Conservation (phyloP, 2,797 vertebrate genomes). For the Anniella stebbinsi region DNA sequence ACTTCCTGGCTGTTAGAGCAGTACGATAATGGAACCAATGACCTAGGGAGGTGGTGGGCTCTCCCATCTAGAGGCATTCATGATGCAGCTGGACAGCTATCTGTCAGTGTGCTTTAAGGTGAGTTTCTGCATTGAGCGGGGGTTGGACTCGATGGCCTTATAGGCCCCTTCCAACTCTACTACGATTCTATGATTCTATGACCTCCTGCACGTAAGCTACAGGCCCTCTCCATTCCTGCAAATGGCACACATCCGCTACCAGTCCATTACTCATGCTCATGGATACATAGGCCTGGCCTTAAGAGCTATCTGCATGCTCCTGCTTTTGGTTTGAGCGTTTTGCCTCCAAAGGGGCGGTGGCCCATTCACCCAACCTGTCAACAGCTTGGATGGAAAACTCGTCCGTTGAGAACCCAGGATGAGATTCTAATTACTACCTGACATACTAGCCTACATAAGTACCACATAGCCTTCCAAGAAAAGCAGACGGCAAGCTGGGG, state of each 20-base stretch:
- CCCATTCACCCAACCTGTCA: slow-evolving; percentile 50
- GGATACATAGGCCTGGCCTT: not conserved
- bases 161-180: too few species aligned
- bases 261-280: not conserved
- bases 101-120: too few species aligned
- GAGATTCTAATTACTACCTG: slow-evolving; percentile 75
- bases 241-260: not conserved
- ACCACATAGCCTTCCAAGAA: slow-evolving; percentile 72
- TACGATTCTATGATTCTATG: too few species aligned
- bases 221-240: too few species aligned
- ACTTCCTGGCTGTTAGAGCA: too few species aligned
- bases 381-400: slow-evolving; percentile 40
- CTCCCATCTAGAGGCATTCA: too few species aligned
- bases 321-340: not conserved
- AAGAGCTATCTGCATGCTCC: not conserved
- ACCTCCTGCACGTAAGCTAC: not conserved
- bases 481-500: slow-evolving; percentile 61
- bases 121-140: too few species aligned
- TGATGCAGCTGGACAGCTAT: too few species aligned
- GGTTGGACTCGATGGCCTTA: too few species aligned
- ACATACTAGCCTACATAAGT: slow-evolving; percentile 68
- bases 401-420: slow-evolving; percentile 24
- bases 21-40: too few species aligned
- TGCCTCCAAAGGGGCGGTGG: not conserved
- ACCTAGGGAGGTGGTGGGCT: too few species aligned